Evolutionary conservation across 2,888 invertebrate genomes (phyloP), one percentile per base, ranked within the genome.

Genomic region (Hydrotaea cyrtoneurina): DNA sequence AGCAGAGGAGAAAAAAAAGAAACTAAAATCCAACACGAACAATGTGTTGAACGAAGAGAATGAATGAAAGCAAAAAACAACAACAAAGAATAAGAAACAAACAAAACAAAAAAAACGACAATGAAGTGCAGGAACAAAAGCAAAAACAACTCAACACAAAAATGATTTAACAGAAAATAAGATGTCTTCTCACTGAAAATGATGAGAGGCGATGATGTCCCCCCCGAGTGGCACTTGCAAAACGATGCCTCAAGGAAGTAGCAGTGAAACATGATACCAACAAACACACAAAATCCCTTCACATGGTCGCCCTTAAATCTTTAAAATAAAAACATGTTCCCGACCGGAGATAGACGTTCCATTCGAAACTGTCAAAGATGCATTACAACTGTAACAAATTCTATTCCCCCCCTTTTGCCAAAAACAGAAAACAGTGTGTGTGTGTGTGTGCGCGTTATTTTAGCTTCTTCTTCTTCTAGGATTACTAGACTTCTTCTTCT

Each of bases 211-310:
- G 17, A 50, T 74, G 71, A 36, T 83, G 73, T 64, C 62, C 75
- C 72, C 81, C 82, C 64, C 69, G 46, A 72, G 76, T 23, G 72
- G 17, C 19, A 39, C 39, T 39, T 39, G 39, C 13, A 74, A 64
- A 59, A 78, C 50, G 83, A 80, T 83, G 69, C 50, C 59, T 74
- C 43, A 43, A 46, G 26, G 39, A 77, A 77, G 57, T 62, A 79
- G 55, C 71, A 83, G 66, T 26, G 75, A 59, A 64, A 76, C 43
- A 53, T n/a, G n/a, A 79, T 13, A 50, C 11, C 13, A 31, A 69
- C 46, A 36, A 13, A 36, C 17, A n/a, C n/a, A n/a, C n/a, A n/a
- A 21, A 57, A 82, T 66, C 55, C 43, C 1, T n/a, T 21, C 72
- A 83, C 80, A 80, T 79, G 74, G 62, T 78, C 26, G 21, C 8